phyloP scores from a whole-genome alignment of 2,888 invertebrate genomes.

The Achlya flavicornis region DNA sequence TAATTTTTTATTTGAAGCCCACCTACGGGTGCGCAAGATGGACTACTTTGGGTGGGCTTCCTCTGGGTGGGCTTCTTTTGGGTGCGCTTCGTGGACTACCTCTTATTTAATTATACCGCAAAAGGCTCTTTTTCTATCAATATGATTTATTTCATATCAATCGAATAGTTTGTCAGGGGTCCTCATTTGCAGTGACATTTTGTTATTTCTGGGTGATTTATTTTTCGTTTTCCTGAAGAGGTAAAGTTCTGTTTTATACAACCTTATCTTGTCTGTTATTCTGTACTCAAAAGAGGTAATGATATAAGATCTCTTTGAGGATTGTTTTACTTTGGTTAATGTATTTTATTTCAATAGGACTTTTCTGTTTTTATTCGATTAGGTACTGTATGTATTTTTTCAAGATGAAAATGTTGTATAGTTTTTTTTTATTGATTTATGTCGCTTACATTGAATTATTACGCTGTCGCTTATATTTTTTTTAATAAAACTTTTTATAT shows the following conservation, averaged over 20 bases:
- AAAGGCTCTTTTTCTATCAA: conserved; percentile 13
- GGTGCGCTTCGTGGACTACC: too few species aligned
- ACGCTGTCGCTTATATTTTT: too few species aligned
- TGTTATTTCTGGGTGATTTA: conserved; percentile 9
- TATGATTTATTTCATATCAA: conserved; percentile 16
- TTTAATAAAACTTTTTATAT: too few species aligned
- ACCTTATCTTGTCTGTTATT: conserved; percentile 1
- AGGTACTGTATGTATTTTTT: neutral
- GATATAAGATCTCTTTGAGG: conserved; percentile 1
- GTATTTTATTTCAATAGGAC: neutral
- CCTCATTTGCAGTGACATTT: conserved; percentile 24
- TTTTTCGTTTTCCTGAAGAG: neutral
- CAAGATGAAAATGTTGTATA: neutral
- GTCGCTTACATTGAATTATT: too few species aligned
- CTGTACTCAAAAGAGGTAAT: neutral
- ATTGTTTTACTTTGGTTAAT: conserved; percentile 1
- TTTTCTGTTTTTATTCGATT: too few species aligned
- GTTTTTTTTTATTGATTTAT: too few species aligned
- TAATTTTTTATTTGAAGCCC: too few species aligned
- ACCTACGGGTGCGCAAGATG: too few species aligned
- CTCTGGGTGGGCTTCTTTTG: too few species aligned
- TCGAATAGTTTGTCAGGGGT: conserved; percentile 14
- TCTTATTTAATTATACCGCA: conserved; percentile 18
- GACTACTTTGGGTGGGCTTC: too few species aligned
- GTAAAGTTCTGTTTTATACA: neutral